Base-by-base conservation (phyloP, 2,888 invertebrate species). In the Dryomyza anilis region DNA sequence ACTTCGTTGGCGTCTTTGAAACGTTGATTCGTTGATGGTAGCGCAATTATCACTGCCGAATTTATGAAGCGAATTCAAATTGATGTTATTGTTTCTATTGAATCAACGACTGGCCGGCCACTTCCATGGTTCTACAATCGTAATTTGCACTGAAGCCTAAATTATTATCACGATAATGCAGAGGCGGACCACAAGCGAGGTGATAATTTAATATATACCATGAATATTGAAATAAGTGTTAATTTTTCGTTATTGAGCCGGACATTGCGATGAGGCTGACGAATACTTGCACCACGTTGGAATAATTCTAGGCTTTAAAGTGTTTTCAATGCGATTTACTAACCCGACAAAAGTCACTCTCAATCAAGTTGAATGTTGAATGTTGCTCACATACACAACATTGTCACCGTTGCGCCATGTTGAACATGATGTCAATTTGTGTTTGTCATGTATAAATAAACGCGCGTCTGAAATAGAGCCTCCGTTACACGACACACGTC, bases 21-120 rank as follows among this genome's bases (percentile, higher is more conserved):
- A 74, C 70, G 36, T 36, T n/a, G 45, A n/a, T 19, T 8, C 30
- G 29, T 2, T 39, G 14, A 23, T 25, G 8, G 21, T 27, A 14
- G 59, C 21, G 59, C 64, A 76, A 78, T 76, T 78, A 77, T 72
- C 74, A 65, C 43, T 57, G 65, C 60, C 68, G 70, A 76, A 75
- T 79, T 79, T 78, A 79, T 78, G 76, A 71, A 71, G 71, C 69
- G 72, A 73, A 77, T 75, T 74, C 74, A 72, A 75, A 79, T 71
- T 76, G 70, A 75, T 79, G 74, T 76, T 79, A 76, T 72, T 74
- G 76, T 71, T 79, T 78, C 79, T 67, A 62, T 68, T 67, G 77
- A 78, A 74, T 50, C 52, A 43, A 36, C 30, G 56, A 19, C 23
- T 33, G 25, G 10, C 7, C 36, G 27, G 8, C n/a, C 14, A 21